Base-by-base conservation (phyloP, 2,113 vertebrate genomes). In the Agapornis roseicollis region DNA sequence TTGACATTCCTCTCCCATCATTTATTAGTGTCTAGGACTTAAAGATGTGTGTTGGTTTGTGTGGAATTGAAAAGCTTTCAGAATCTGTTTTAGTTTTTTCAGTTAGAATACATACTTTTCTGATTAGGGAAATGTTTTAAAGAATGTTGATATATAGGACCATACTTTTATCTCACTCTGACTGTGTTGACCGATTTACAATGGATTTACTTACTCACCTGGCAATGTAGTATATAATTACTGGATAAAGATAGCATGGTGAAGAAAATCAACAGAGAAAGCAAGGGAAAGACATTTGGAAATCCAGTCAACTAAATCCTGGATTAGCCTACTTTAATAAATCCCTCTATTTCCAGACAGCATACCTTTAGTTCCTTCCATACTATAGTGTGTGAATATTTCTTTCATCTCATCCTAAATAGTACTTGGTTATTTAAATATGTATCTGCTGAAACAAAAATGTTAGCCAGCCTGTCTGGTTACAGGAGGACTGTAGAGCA, bases 311-410 rank as follows among this genome's bases (percentile, higher is more conserved):
- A 81, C 85, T 92, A 96, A 97, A 97, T 93, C 93, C 93, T 84
- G 80, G 94, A 97, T 97, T 96, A 96, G 65, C 93, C 93, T 95
- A 93, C 90, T 96, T 96, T 80, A 96, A 92, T 95, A 96, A 96
- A 97, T 96, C 93, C 82, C 88, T 94, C 93, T 96, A 86, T 96
- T 95, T 96, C 93, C 72, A 96, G 93, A 80, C 29, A 61, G 27
- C 76, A 88, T 94, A 88, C 82, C 91, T 96, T 91, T 70, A 93
- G 64, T 94, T 95, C 80, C 74, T 92, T 88, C 91, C 33, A 79
- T 88, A 69, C 52, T 42, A 13, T 73, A 63, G 41, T 23, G 56
- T 80, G 15, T 80, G 69, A 68, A 76, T 90, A 41, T 76, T 94
- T 77, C 29, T 77, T 93, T 94, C 19, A 56, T 83, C 33, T 72